Evolutionary conservation across 2,113 vertebrate genomes (phyloP).

Genomic region (Pterocles burchelli): DNA sequence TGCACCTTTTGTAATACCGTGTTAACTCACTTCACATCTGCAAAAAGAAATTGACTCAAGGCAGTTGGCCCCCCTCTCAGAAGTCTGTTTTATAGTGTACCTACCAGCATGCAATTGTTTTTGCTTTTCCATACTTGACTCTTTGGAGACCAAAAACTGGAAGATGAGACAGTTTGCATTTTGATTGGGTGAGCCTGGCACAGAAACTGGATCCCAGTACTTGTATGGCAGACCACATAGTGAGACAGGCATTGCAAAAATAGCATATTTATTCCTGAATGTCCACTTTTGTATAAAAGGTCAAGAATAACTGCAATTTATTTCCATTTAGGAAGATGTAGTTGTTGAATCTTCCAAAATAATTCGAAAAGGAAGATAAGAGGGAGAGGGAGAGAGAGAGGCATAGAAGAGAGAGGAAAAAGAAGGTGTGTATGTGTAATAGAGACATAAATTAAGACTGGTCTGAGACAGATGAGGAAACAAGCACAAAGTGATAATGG

Average conservation of each 20-base stretch:
- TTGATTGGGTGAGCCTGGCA: neutral
- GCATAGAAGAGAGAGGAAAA: neutral
- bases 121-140: neutral
- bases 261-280: neutral
- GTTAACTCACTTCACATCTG: neutral
- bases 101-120: neutral
- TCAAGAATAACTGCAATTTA: neutral
- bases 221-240: neutral
- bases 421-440: neutral
- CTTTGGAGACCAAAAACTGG: neutral
- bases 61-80: neutral
- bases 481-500: neutral
- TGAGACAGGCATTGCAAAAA: neutral
- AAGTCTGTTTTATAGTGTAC: neutral
- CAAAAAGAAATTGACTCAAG: neutral
- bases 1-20: neutral
- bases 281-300: neutral
- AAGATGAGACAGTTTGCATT: neutral
- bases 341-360: neutral
- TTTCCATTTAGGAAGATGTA: neutral
- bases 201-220: neutral
- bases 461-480: neutral
- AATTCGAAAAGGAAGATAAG: neutral
- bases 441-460: neutral
- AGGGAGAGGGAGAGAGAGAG: neutral